Evolutionary conservation across 2,797 vertebrate species (phyloP).

Genomic region (Furcifer pardalis): DNA sequence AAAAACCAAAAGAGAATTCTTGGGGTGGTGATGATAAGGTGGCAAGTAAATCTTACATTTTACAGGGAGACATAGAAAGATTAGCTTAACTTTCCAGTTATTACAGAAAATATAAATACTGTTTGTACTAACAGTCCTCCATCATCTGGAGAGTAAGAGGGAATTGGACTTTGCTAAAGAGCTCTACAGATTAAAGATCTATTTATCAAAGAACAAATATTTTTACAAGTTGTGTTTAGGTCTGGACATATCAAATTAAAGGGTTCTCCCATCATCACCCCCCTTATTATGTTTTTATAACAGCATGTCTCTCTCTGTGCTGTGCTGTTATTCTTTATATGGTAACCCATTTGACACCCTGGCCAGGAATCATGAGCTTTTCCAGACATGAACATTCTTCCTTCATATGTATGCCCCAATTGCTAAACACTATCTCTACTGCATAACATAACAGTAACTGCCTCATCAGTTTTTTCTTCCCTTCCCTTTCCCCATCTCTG

Average conservation of each 20-base stretch:
- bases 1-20: constrained; percentile 4
- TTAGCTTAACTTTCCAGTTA: constrained; percentile 19
- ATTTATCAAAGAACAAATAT: constrained; percentile 29
- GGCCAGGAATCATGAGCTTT: constrained; percentile 28
- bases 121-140: constrained; percentile 16
- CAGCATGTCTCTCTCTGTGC: neutral
- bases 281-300: constrained; percentile 29
- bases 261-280: neutral
- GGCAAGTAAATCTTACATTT: neutral
- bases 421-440: neutral
- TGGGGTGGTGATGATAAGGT: no score
- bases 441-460: neutral
- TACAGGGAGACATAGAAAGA: neutral
- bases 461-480: neutral
- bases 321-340: constrained; percentile 36
- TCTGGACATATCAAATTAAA: constrained; percentile 11
- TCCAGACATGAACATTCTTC: constrained; percentile 33
- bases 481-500: neutral
- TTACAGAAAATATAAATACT: neutral
- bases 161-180: neutral
- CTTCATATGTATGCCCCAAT: rapidly evolving
- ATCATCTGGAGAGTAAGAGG: neutral
- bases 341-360: constrained; percentile 5
- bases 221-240: constrained; percentile 22
- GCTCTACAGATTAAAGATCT: neutral